These are phyloP conservation scores for Petrocephalus sullivani DNA, from an alignment of 2,797 vertebrate species.

Conservation along the genomic window DNA sequence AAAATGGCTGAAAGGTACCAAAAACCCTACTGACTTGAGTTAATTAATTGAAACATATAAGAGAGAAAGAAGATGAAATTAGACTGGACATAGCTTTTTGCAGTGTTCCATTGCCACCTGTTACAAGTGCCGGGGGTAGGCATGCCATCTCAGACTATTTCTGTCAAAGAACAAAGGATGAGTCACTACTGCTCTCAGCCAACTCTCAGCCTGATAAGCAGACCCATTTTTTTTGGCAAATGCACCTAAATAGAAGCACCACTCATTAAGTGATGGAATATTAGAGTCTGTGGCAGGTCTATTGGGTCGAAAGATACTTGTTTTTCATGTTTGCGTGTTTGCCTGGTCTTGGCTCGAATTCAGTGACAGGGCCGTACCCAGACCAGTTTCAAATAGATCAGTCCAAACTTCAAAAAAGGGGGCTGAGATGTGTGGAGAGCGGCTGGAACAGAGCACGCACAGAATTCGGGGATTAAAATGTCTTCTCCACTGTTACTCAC, in stretches of 20 bases:
- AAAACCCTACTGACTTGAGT: not conserved
- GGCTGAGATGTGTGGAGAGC: not conserved
- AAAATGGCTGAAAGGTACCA: not conserved
- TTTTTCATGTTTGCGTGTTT: not conserved
- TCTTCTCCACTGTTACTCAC: not conserved
- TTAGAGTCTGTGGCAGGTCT: not conserved
- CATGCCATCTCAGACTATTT: not conserved
- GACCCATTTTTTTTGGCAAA: not conserved
- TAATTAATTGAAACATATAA: not conserved
- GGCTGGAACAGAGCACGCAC: not conserved
- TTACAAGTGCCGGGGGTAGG: not conserved
- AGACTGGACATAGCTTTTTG: not conserved
- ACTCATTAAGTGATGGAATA: constrained; percentile 7
- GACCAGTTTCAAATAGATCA: not conserved
- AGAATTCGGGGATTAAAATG: constrained; percentile 1
- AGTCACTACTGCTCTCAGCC: not conserved
- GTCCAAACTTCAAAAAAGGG: not conserved
- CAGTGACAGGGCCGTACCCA: not conserved
- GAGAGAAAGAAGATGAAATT: not conserved
- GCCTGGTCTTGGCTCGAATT: not conserved
- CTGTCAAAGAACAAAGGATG: constrained; percentile 16
- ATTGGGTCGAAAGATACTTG: not conserved
- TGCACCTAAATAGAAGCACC: not conserved
- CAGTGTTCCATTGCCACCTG: not conserved
- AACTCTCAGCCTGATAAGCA: not conserved